Base-by-base conservation (phyloP, 1,140 invertebrate genomes). In the Neodiprion pinetum region DNA sequence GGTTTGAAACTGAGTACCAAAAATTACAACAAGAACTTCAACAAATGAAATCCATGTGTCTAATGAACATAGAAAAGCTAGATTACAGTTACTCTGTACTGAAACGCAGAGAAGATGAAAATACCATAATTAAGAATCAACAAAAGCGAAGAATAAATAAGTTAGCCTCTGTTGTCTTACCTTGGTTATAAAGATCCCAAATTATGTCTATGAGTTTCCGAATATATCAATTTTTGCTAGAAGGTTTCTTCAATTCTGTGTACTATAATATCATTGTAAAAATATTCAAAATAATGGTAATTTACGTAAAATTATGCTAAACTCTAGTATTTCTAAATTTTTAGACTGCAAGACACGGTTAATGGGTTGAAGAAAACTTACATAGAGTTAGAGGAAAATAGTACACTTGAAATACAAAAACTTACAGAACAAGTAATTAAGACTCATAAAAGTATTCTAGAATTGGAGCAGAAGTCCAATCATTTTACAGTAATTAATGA, bases 51-150 rank as follows among this genome's bases (percentile, higher is more conserved):
- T 91, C 93, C 3, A 81, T 89, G 2, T 92, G 91, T 74, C 83
- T 92, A 76, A 91, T 96, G 76, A 97, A 97, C 81, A 92, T 92
- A 7, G 96, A 97, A 83, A 96, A 97, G 84, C 88, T 97, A 40
- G 94, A 96, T 80, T 97, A 97, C 79, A 97, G 95, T 86, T 96
- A 96, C 82, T 90, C 91, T 74, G 92, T 97, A 10, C 82, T 97
- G 21, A 95, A 95, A 85, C 94, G 93, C 82, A 89, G 95, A 9
- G 96, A 97, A 82, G 95, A 96, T 74, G 96, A 97, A 86, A 97
- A 96, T 83, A 89, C 92, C 0, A 93, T 95, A 70, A 93, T 96
- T 0, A 93, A 93, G 82, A 94, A 93, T 72, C 93, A 96, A 80
- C 95, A 96, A 80, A 96, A 96, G 82, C 89, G 95, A 11, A 92